phyloP scores from a whole-genome alignment of 2,888 invertebrate genomes.

The Hybos culiciformis region DNA sequence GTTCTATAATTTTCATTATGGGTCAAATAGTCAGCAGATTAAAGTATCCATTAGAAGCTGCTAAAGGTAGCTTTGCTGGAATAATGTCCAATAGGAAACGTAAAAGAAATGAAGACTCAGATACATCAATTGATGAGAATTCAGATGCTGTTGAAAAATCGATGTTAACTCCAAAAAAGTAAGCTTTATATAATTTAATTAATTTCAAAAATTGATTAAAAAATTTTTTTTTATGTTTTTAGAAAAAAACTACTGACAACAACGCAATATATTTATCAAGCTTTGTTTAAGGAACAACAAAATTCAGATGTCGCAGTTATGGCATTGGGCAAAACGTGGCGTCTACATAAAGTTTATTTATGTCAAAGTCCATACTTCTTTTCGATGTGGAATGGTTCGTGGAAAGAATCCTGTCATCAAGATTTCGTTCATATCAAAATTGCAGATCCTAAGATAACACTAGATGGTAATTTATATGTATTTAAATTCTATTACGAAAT shows the following conservation, averaged over 20 bases:
- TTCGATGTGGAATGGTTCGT: conserved; percentile 68
- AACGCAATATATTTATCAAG: conserved; percentile 64
- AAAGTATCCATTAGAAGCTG: conserved; percentile 27
- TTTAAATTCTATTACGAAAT: not conserved
- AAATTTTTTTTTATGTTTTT: conserved; percentile 14
- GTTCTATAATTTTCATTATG: conserved; percentile 24
- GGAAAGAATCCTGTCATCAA: conserved; percentile 57
- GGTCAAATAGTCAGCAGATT: conserved; percentile 35
- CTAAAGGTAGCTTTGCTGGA: conserved; percentile 34
- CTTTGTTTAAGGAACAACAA: conserved; percentile 58
- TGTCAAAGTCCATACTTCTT: conserved; percentile 69
- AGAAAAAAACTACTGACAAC: conserved; percentile 54
- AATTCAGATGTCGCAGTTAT: conserved; percentile 60
- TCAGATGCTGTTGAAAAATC: conserved; percentile 42
- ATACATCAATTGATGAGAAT: conserved; percentile 18
- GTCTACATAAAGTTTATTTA: conserved; percentile 63
- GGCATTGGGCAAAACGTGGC: conserved; percentile 57
- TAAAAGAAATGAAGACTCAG: conserved; percentile 32
- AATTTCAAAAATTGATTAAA: not conserved
- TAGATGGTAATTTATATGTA: conserved; percentile 41
- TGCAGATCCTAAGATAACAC: conserved; percentile 53
- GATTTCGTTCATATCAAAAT: conserved; percentile 53
- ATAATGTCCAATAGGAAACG: conserved; percentile 41
- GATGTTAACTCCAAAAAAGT: conserved; percentile 51
- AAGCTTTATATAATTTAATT: conserved; percentile 14